A percentile compares a stretch with the other conserved stretches of the same genome.
phyloP scores from a whole-genome alignment of 1,140 invertebrate genomes.

The Drosophila mojavensis region DNA sequence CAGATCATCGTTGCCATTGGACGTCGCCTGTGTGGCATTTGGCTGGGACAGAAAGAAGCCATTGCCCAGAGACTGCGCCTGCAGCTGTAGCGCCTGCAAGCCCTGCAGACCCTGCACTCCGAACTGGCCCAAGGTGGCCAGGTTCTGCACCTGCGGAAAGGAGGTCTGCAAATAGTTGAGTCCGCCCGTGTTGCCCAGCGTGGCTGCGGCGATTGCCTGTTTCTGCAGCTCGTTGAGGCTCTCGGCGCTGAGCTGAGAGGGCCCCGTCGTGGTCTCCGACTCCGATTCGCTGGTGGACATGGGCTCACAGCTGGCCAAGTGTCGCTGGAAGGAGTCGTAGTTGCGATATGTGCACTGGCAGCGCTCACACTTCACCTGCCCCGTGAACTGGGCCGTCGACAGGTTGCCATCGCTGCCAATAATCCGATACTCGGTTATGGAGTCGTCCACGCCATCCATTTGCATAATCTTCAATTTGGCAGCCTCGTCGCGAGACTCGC shows the following conservation, averaged over 20 bases:
- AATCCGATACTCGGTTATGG: slow-evolving; percentile 84
- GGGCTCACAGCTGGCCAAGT: slow-evolving; percentile 90
- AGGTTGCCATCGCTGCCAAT: slow-evolving; percentile 62
- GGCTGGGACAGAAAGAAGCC: slow-evolving; percentile 76
- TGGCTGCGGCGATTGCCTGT: slow-evolving; percentile 53
- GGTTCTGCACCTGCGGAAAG: slow-evolving; percentile 66
- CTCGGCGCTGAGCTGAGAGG: slow-evolving; percentile 54
- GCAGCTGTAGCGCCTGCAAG: slow-evolving; percentile 68
- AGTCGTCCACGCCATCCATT: slow-evolving; percentile 90
- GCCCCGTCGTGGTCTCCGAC: slow-evolving; percentile 81
- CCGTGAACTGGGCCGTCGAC: slow-evolving; percentile 84
- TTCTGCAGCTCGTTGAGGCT: slow-evolving; percentile 66
- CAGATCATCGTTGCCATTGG: slow-evolving; percentile 55
- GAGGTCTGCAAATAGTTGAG: slow-evolving; percentile 71
- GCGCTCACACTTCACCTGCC: slow-evolving; percentile 93
- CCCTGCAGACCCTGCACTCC: slow-evolving; percentile 55
- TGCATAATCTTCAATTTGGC: slow-evolving; percentile 87
- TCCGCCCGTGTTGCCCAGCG: slow-evolving; percentile 44
- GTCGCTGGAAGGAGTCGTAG: slow-evolving; percentile 92
- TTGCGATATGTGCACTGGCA: slow-evolving; percentile 96
- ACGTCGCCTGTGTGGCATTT: slow-evolving; percentile 23
- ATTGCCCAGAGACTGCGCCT: slow-evolving; percentile 70
- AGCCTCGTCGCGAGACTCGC: slow-evolving; percentile 85
- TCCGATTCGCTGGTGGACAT: slow-evolving; percentile 91
- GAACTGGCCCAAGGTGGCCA: slow-evolving; percentile 78